These are phyloP conservation scores for Enteromius afrohamiltoni DNA, from an alignment of 2,797 vertebrate species.

Conservation along the genomic window DNA sequence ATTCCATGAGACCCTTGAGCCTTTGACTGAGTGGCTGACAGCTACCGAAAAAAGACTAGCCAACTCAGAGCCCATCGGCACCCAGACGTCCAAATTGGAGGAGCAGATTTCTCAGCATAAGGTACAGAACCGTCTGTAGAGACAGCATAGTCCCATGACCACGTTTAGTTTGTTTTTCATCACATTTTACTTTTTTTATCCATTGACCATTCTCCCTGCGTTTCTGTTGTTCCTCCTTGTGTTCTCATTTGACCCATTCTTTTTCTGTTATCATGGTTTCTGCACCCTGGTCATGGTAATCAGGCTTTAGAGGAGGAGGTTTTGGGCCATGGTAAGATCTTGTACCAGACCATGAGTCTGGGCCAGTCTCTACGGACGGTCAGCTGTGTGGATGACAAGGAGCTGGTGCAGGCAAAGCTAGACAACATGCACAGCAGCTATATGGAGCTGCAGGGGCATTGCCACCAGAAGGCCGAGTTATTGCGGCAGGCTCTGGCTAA, in stretches of 20 bases:
- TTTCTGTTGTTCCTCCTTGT: slow-evolving; percentile 20
- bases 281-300: slow-evolving; percentile 46
- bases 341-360: slow-evolving; percentile 89
- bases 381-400: slow-evolving; percentile 94
- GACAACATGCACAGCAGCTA: slow-evolving; percentile 86
- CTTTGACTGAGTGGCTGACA: slow-evolving; percentile 89
- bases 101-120: slow-evolving; percentile 93
- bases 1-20: slow-evolving; percentile 94
- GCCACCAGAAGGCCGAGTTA: slow-evolving; percentile 87
- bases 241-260: slow-evolving; percentile 54
- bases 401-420: slow-evolving; percentile 92
- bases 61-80: slow-evolving; percentile 92
- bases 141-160: background rate
- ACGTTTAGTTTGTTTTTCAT: background rate
- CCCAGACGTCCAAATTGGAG: slow-evolving; percentile 89
- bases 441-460: slow-evolving; percentile 92
- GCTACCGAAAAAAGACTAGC: slow-evolving; percentile 88
- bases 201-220: slow-evolving; percentile 44
- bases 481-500: slow-evolving; percentile 93
- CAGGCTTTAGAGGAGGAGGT: slow-evolving; percentile 95
- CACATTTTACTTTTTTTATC: background rate
- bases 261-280: slow-evolving; percentile 52
- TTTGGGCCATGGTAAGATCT: slow-evolving; percentile 87
- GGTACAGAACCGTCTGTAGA: slow-evolving; percentile 69
- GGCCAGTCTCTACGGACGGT: slow-evolving; percentile 90